Percentiles rank a stretch among this genome's conserved stretches.
Conservation (phyloP, 2,113 vertebrate genomes). For the Pyxicephalus adspersus region DNA sequence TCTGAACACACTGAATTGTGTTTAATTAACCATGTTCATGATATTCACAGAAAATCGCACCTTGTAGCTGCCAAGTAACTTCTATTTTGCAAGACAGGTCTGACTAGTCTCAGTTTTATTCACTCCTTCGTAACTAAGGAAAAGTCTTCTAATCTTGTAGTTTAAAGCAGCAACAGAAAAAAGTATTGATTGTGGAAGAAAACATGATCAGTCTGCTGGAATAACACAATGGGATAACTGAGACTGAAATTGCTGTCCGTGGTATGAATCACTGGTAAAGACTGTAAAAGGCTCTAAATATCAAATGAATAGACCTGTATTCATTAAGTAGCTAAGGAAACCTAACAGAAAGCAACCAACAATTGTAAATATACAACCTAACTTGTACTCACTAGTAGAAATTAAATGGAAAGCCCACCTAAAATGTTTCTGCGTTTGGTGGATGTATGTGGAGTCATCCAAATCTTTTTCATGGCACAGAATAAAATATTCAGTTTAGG, state of each 20-base stretch:
- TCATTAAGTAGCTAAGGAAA: not conserved
- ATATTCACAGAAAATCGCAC: conserved; percentile 25
- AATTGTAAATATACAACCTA: not conserved
- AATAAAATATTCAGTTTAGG: too few relatives aligned
- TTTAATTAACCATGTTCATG: conserved; percentile 33
- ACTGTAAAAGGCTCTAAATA: not conserved
- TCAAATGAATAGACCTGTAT: not conserved
- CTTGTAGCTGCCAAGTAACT: conserved; percentile 19
- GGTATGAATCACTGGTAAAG: not conserved
- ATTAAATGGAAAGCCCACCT: too few relatives aligned
- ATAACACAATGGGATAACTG: not conserved
- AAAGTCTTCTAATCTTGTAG: conserved; percentile 33
- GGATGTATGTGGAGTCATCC: too few relatives aligned
- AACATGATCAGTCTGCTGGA: not conserved
- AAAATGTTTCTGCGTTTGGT: too few relatives aligned
- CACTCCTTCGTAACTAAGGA: conserved; percentile 1
- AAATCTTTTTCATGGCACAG: too few relatives aligned
- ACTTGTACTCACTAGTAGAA: too few relatives aligned
- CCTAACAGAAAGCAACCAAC: not conserved
- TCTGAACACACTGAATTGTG: not conserved
- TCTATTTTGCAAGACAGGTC: conserved; percentile 23
- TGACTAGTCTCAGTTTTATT: conserved; percentile 32
- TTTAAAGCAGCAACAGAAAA: conserved; percentile 17
- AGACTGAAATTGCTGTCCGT: not conserved
- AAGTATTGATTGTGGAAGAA: conserved; percentile 40